Evolutionary conservation across 2,888 invertebrate genomes (phyloP), one percentile per base, ranked within the genome.

Genomic region (Tiphia femorata): DNA sequence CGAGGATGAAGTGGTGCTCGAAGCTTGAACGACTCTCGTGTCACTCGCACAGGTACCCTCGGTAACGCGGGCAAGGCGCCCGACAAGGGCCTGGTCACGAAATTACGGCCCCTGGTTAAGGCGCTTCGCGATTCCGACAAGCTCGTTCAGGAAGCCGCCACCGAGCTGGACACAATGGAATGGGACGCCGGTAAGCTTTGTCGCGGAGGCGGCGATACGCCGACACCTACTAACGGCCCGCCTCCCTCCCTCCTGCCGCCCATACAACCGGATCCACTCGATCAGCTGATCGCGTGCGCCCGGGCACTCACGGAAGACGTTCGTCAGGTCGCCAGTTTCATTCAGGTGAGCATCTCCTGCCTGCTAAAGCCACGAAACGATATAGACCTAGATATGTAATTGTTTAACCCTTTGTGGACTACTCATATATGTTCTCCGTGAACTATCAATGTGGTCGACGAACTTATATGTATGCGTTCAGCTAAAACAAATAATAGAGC

Each of bases 291-390:
- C 62, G 92, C 93, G 7, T 93, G 95, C 77, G 92, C 96, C 12
- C 88, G 94, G 77, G 93, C 94, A 6, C 88, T 97, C 21, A 94
- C 93, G 0, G 93, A 94, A 81, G 96, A 97, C 84, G 94, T 96
- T 30, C 87, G 95, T 65, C 93, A 94, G 81, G 92, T 95, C 12
- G 92, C 95, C 14, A 95, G 95, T 10, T 94, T 96, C 78, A 95
- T 97, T 74, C 95, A 88, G 76, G 83, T 82, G 66, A 64, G 49
- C 55, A 59, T n/a, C n/a, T n/a, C n/a, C n/a, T n/a, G n/a, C n/a
- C n/a, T n/a, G n/a, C n/a, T n/a, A n/a, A n/a, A n/a, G n/a, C n/a
- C n/a, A n/a, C n/a, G n/a, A n/a, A n/a, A n/a, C n/a, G n/a, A n/a
- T n/a, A n/a, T n/a, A n/a, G n/a, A n/a, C n/a, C n/a, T n/a, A n/a